These are phyloP conservation scores for Trachemys scripta DNA, from an alignment of 2,113 vertebrate genomes.

Conservation along the genomic window DNA sequence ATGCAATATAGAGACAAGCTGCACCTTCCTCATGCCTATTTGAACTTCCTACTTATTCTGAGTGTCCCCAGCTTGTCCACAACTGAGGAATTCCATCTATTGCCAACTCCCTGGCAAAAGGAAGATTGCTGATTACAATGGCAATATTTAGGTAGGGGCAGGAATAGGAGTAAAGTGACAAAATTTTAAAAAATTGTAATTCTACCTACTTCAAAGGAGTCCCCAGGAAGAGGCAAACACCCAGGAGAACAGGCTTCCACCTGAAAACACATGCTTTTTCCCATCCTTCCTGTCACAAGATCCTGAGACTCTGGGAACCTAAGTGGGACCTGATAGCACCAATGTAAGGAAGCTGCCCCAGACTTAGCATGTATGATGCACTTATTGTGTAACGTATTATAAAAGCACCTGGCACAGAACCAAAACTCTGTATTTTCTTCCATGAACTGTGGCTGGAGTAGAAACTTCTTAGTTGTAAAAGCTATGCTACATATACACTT, in stretches of 20 bases:
- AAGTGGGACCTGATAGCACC: not conserved
- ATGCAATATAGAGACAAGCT: not conserved
- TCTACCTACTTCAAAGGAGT: not conserved
- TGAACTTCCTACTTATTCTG: not conserved
- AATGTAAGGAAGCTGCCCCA: not conserved
- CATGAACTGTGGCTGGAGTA: conserved; percentile 11
- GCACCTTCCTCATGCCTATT: not conserved
- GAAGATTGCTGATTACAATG: conserved; percentile 2
- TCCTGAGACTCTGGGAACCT: not conserved
- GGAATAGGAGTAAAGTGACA: not conserved
- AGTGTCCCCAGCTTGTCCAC: not conserved
- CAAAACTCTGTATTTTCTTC: not conserved
- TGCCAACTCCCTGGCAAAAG: not conserved
- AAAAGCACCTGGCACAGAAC: not conserved
- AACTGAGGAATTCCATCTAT: not conserved
- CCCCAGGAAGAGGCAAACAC: not conserved
- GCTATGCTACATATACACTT: accelerated
- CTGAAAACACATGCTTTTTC: not conserved
- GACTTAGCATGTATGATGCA: not conserved
- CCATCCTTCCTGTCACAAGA: not conserved
- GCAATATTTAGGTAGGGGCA: conserved; percentile 20
- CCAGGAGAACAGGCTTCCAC: not conserved
- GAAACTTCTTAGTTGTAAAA: conserved; percentile 1
- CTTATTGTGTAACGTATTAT: not conserved
- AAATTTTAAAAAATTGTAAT: not conserved